These are phyloP conservation scores for Amiota minor DNA, from an alignment of 2,888 invertebrate genomes.

Conservation along the genomic window DNA sequence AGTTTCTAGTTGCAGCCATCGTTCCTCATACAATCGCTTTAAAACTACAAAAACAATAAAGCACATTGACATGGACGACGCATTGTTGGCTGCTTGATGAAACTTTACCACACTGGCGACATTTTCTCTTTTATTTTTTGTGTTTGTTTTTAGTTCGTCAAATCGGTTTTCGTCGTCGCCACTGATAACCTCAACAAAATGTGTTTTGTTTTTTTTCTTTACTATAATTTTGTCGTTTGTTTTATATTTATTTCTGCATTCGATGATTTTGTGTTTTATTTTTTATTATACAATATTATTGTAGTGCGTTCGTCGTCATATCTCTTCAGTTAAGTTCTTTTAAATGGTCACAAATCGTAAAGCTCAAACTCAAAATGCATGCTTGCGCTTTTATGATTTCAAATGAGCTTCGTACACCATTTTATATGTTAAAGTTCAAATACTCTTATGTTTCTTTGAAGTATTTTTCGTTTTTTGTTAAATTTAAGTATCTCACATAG, in stretches of 20 bases:
- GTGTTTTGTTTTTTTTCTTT: not conserved
- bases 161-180: too few species aligned
- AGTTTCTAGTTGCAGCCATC: not conserved
- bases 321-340: not conserved
- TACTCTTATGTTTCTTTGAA: not conserved
- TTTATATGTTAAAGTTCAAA: not conserved
- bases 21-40: not conserved
- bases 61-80: not conserved
- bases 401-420: not conserved
- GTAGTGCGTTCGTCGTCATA: not conserved
- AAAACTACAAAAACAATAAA: conserved; percentile 11
- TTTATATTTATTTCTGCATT: conserved; percentile 3
- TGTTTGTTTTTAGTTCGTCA: not conserved
- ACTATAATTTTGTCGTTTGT: conserved; percentile 13
- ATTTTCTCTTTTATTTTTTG: not conserved
- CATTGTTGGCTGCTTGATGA: not conserved
- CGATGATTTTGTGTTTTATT: not conserved
- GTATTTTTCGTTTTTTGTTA: too few species aligned
- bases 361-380: conserved; percentile 15
- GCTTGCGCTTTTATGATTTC: conserved; percentile 4
- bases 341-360: conserved; percentile 23
- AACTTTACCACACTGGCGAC: not conserved
- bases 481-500: too few species aligned
- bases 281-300: not conserved
- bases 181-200: conserved; percentile 18